Base-by-base conservation (phyloP, 2,113 vertebrate genomes). In the human (Homo sapiens) region DNA sequence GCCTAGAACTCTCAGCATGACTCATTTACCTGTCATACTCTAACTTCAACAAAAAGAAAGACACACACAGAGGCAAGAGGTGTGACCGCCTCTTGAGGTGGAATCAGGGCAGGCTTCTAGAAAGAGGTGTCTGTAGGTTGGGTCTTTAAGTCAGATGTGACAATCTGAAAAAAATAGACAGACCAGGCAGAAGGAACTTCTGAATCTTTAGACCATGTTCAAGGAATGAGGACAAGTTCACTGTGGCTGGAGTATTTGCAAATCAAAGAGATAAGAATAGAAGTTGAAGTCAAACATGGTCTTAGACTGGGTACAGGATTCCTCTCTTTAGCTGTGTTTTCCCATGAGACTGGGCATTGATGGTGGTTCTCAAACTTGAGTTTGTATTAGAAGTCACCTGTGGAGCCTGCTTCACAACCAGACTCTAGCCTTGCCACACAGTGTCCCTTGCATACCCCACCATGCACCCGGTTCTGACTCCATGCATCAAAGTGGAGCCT, bases 51-150 rank as follows among this genome's bases (percentile, higher is more conserved):
- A 89, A 89, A 96, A 13, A 82, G 40, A 88, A 86, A 93, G 87
- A 30, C 11, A 40, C 75, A 85, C 57, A 48, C 6, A 59, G 35
- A 82, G 70, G 52, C 70, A 52, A 68, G 52, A 45, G 23, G 66
- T 43, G 0, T 48, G 45, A 64, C 57, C 30, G 27, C 73, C 38
- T 89, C 40, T 64, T 40, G 50, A 25, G 22, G 35, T 78, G 55
- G 40, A 96, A 92, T 87, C 97, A 82, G 81, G 57, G 52, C 59
- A 85, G 81, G 93, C 84, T 97, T 95, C 85, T 64, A 79, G 90
- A 55, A 94, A 86, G 92, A 90, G 83, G 95, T 45, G 25, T 61
- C 38, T 81, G 8, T 16, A 83, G n/a, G 13, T 3, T 82, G 72
- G 30, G 30, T 5, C 43, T 89, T 93, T 78, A 91, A 78, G 59